Percentiles rank a stretch among this genome's conserved stretches.
These are phyloP conservation scores for Anabas testudineus DNA, from an alignment of 2,797 vertebrate genomes.

Conservation along the genomic window DNA sequence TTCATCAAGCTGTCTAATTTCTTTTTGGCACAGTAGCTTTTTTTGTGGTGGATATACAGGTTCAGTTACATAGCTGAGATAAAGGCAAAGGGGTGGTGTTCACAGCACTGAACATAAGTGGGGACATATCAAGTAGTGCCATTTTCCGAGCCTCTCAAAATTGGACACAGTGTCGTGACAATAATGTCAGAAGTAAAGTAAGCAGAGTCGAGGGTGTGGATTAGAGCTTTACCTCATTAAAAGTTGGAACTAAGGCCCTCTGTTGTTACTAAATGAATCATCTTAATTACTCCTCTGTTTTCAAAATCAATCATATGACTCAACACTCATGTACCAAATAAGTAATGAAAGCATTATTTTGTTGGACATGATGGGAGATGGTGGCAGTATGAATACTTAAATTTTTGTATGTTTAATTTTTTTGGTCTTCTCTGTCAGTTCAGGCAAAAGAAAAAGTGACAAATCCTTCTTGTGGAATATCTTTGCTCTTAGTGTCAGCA, in stretches of 20 bases:
- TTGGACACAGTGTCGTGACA: slow-evolving; percentile 33
- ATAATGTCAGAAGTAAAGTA: slow-evolving; percentile 18
- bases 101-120: slow-evolving; percentile 64
- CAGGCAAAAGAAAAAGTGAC: slow-evolving; percentile 52
- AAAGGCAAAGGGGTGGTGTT: slow-evolving; percentile 61
- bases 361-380: not conserved
- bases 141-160: slow-evolving; percentile 19
- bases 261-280: slow-evolving; percentile 38
- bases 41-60: slow-evolving; percentile 58
- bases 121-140: slow-evolving; percentile 42
- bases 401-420: slow-evolving; percentile 47
- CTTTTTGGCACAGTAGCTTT: slow-evolving; percentile 69
- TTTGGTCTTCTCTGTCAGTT: slow-evolving; percentile 46
- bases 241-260: slow-evolving; percentile 61
- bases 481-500: slow-evolving; percentile 65
- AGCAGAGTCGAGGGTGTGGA: slow-evolving; percentile 52
- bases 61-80: slow-evolving; percentile 66
- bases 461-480: slow-evolving; percentile 62
- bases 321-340: slow-evolving; percentile 1
- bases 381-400: slow-evolving; percentile 18
- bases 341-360: slow-evolving; percentile 32
- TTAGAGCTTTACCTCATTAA: slow-evolving; percentile 77
- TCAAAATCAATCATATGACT: slow-evolving; percentile 49
- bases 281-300: slow-evolving; percentile 41
- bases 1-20: slow-evolving; percentile 80